phyloP scores from a whole-genome alignment of 2,113 vertebrate species.

The Thamnophis sirtalis region DNA sequence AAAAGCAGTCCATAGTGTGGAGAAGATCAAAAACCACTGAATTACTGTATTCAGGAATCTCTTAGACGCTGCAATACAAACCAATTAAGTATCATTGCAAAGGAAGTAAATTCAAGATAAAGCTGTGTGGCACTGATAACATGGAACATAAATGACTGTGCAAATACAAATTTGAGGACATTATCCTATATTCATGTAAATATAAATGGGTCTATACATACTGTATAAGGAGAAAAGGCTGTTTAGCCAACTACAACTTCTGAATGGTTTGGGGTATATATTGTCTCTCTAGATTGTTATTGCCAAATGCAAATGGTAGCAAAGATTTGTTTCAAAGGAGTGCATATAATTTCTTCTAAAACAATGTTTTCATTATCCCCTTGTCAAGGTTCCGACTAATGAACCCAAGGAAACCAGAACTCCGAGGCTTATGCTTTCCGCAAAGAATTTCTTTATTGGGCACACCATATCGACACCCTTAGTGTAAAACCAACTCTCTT shows the following conservation, averaged over 20 bases:
- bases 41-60: neutral
- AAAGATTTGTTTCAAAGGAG: neutral
- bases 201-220: neutral
- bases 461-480: no score
- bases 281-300: neutral
- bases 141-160: neutral
- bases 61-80: neutral
- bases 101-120: neutral
- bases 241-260: neutral
- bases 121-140: neutral
- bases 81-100: neutral
- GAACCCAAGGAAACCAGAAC: no score
- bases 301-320: neutral
- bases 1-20: neutral
- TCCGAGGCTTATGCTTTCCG: no score
- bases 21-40: neutral
- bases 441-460: no score
- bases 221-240: neutral
- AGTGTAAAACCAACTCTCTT: no score
- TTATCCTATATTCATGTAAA: neutral
- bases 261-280: neutral
- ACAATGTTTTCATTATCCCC: neutral
- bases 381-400: no score
- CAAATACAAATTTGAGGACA: neutral
- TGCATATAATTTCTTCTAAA: neutral